Conservation (phyloP, 1,140 invertebrate species). For the Pogonus chalceus region DNA sequence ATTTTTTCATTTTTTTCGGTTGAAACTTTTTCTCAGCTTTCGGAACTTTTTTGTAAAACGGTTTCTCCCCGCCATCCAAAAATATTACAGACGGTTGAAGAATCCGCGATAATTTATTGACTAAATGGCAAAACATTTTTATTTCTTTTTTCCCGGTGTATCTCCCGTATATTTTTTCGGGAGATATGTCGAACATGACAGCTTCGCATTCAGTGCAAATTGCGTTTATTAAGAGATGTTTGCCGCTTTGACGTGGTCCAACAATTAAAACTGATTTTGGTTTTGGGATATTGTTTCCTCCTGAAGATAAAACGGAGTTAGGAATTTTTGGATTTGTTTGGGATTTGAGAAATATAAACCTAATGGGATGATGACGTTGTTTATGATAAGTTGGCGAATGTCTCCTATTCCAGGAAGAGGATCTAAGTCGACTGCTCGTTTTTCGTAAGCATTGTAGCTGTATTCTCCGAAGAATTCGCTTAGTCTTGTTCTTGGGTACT, state of each 20-base stretch:
- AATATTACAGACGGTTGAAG: slow-evolving; percentile 75
- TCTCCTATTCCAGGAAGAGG: slow-evolving; percentile 49
- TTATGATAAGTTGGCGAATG: slow-evolving; percentile 55
- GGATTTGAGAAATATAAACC: too few relatives aligned
- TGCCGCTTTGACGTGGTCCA: slow-evolving; percentile 66
- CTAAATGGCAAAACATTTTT: slow-evolving; percentile 34
- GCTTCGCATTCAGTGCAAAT: slow-evolving; percentile 64
- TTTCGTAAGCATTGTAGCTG: slow-evolving; percentile 27
- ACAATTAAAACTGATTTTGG: slow-evolving; percentile 65
- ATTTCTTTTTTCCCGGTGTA: slow-evolving; percentile 59
- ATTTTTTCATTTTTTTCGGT: slow-evolving; percentile 54
- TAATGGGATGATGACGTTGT: slow-evolving; percentile 67
- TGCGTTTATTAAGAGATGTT: slow-evolving; percentile 65
- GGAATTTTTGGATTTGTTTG: not conserved
- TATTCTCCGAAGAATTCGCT: slow-evolving; percentile 49
- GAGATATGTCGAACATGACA: slow-evolving; percentile 72
- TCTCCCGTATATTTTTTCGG: slow-evolving; percentile 61
- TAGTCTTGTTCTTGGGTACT: slow-evolving; percentile 50
- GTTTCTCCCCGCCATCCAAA: slow-evolving; percentile 70
- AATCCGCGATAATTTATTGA: slow-evolving; percentile 45
- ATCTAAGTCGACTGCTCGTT: slow-evolving; percentile 34
- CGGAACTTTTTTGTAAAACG: slow-evolving; percentile 68
- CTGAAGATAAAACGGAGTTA: slow-evolving; percentile 65
- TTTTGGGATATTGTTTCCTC: slow-evolving; percentile 55
- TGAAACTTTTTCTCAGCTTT: slow-evolving; percentile 42